Percentiles rank a stretch among this genome's conserved stretches.
These are phyloP conservation scores for Procapra przewalskii DNA, from an alignment of 2,113 vertebrate species.

Conservation along the genomic window DNA sequence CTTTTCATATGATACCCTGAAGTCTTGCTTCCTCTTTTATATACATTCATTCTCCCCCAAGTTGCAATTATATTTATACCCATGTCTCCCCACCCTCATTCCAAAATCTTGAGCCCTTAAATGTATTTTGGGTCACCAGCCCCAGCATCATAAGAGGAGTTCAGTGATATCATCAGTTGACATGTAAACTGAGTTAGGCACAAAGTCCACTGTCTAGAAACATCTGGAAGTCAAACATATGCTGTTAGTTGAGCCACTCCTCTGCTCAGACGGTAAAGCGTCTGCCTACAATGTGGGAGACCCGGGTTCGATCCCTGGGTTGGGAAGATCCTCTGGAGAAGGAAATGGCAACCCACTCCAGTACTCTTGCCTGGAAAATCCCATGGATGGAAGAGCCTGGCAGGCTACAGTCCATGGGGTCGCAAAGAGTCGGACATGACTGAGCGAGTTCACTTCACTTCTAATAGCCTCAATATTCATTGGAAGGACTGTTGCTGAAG, in stretches of 20 bases:
- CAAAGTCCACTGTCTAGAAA: background rate
- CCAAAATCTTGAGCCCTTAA: background rate
- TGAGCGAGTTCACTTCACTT: too few species aligned
- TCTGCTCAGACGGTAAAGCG: background rate
- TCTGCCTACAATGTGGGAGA: too few species aligned
- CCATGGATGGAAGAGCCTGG: too few species aligned
- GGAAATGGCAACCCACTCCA: too few species aligned
- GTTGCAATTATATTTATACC: background rate
- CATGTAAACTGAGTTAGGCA: background rate
- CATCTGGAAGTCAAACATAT: background rate
- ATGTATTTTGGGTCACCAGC: background rate
- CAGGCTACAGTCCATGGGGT: too few species aligned
- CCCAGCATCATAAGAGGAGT: background rate
- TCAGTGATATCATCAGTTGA: background rate
- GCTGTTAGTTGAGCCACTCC: background rate
- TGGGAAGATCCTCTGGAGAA: too few species aligned
- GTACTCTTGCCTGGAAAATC: too few species aligned
- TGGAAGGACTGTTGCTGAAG: background rate
- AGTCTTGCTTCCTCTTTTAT: background rate
- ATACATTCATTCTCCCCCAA: background rate
- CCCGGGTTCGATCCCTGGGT: too few species aligned
- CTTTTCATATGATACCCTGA: background rate
- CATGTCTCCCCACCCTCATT: background rate
- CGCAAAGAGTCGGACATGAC: too few species aligned
- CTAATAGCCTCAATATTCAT: background rate